Evolutionary conservation across 35 echinoderm and acorn worm genomes (phyloP).

Genomic region (Patiria miniata): DNA sequence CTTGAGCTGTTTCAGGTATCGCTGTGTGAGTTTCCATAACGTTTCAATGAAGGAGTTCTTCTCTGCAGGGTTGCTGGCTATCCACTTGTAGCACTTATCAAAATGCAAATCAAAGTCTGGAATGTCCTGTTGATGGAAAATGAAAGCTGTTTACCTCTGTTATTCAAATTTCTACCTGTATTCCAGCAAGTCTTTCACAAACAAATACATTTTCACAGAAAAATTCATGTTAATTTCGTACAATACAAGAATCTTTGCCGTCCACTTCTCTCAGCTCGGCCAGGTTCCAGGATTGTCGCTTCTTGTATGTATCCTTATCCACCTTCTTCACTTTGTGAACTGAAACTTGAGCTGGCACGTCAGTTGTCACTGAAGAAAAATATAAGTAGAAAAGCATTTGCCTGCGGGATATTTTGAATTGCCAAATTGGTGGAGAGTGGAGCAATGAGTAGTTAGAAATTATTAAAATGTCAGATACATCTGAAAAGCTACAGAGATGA

Average conservation of each 20-base stretch:
- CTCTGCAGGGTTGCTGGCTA: constrained; percentile 90
- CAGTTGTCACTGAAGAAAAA: constrained; percentile 85
- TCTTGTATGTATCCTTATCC: constrained; percentile 96
- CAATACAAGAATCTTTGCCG: constrained; percentile 81
- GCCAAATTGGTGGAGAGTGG: background rate
- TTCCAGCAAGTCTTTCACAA: too few relatives aligned
- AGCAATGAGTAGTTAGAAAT: background rate
- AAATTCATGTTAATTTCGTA: constrained; percentile 34
- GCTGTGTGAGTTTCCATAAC: constrained; percentile 92
- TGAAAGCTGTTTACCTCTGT: too few relatives aligned
- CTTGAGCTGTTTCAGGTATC: constrained; percentile 88
- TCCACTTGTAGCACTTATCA: constrained; percentile 99
- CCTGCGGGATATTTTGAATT: background rate
- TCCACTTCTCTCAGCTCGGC: constrained; percentile 78
- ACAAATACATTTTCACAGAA: too few relatives aligned
- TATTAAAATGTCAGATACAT: background rate
- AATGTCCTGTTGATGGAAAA: constrained; percentile 60
- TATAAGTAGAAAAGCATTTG: background rate
- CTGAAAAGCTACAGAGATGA: background rate
- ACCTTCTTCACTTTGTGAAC: constrained; percentile 98
- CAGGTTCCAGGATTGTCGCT: constrained; percentile 81
- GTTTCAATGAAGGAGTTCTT: constrained; percentile 87
- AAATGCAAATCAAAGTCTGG: constrained; percentile 99
- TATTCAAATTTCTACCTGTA: too few relatives aligned
- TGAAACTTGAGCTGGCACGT: constrained; percentile 78